Evolutionary conservation across 2,888 invertebrate genomes (phyloP), one percentile per base, ranked within the genome.

Genomic region (Cerceris rybyensis): DNA sequence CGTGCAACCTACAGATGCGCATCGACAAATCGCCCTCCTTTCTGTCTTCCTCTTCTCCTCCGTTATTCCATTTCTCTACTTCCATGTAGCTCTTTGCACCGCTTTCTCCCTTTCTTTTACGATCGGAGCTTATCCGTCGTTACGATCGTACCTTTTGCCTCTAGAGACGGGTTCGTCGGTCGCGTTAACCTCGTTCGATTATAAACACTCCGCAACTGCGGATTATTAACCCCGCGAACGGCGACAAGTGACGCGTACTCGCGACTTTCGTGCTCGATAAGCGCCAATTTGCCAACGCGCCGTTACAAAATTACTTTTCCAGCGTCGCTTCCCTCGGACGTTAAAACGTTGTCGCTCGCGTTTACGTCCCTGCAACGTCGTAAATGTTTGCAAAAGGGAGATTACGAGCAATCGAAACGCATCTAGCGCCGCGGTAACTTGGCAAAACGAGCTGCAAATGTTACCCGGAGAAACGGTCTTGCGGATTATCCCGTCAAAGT

Each of bases 91-190:
- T 28, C 28, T 28, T 28, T 28, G 4, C 4, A 2, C 28, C 28
- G 1, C 28, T 28, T 28, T 28, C 28, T 4, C 28, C 28, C 28
- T 28, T 28, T 28, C 28, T 73, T 57, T 74, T 42, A 57, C 46
- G 42, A 61, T 61, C 39, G 14, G n/a, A 61, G 55, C 41, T 61
- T 73, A 69, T 69, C 73, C 73, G 50, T 73, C 61, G 69, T 61
- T 54, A 41, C 41, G 69, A 60, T 60, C 69, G 59, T 41, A 54
- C 69, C 69, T 60, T 73, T 73, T 60, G 60, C 60, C 60, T n/a
- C 14, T 52, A 1, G 14, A 52, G 7, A n/a, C 69, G 55, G 16
- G 41, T 41, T 42, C 52, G 59, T 11, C 59, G 59, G 6, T 70
- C 63, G 49, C 73, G 63, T 74, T 74, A 70, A 52, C 52, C 14